Percentiles rank a stretch among this genome's conserved stretches.
These are phyloP conservation scores for Halocaridina rubra DNA, from an alignment of 2,888 invertebrate species.

Conservation along the genomic window DNA sequence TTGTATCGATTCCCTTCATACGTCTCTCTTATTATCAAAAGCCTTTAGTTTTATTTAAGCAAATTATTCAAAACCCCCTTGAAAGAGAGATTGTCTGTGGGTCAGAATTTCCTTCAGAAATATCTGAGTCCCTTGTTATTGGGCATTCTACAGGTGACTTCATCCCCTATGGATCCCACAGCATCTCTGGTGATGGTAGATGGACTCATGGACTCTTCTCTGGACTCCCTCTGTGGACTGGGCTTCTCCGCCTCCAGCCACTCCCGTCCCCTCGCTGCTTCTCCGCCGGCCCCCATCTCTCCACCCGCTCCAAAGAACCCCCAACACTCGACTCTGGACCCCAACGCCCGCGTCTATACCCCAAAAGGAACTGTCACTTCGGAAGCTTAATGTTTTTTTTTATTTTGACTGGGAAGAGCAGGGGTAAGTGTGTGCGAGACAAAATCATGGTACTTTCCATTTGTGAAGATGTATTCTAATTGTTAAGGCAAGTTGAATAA, in stretches of 20 bases:
- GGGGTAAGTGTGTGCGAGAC: background rate
- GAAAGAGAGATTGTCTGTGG: no score
- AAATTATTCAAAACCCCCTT: no score
- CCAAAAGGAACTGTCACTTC: conserved; percentile 66
- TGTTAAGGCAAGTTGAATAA: background rate
- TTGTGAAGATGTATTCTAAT: conserved; percentile 12
- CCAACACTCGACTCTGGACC: conserved; percentile 68
- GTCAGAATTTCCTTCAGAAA: no score
- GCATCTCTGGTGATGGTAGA: conserved; percentile 48
- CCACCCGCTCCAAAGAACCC: conserved; percentile 50
- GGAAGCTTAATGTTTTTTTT: conserved; percentile 53
- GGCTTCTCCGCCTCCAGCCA: conserved; percentile 12
- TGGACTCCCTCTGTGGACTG: conserved; percentile 37
- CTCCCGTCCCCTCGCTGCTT: conserved; percentile 9
- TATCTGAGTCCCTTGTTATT: no score
- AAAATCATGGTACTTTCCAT: conserved; percentile 14
- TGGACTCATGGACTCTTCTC: conserved; percentile 38
- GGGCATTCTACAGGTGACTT: no score
- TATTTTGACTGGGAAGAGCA: background rate
- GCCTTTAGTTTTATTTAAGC: no score
- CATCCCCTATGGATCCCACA: background rate
- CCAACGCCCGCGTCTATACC: conserved; percentile 70
- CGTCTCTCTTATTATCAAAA: no score
- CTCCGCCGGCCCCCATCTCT: conserved; percentile 42
- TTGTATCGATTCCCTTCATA: no score